Evolutionary conservation across 2,113 vertebrate genomes (phyloP).

Genomic region (Malurus cyaneus): DNA sequence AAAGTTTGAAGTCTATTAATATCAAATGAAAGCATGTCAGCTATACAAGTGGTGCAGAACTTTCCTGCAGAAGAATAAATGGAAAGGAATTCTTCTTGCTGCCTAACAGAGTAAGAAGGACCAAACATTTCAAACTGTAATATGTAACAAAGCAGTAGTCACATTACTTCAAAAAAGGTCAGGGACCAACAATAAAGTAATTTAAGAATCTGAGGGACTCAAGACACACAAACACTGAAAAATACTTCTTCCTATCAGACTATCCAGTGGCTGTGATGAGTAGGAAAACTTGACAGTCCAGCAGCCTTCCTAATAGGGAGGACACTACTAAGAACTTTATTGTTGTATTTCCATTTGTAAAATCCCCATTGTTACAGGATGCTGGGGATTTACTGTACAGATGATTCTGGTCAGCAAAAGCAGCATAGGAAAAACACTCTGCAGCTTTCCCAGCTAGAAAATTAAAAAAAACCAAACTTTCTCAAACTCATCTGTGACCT

Average conservation of each 20-base stretch:
- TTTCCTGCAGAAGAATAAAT: neutral
- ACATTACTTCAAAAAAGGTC: neutral
- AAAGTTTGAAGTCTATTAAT: neutral
- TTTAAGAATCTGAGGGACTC: neutral
- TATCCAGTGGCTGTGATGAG: neutral
- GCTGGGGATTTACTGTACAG: neutral
- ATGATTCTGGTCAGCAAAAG: neutral
- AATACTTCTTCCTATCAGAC: neutral
- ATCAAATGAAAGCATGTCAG: neutral
- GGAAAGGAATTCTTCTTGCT: neutral
- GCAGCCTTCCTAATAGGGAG: neutral
- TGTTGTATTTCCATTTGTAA: neutral
- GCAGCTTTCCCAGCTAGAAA: neutral
- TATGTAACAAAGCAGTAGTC: neutral
- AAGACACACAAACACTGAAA: neutral
- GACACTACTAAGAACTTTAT: neutral
- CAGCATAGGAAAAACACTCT: neutral
- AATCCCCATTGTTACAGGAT: neutral
- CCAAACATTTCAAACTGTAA: neutral
- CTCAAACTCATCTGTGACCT: neutral
- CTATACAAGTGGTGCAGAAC: neutral
- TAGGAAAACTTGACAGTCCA: neutral
- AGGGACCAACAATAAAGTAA: neutral
- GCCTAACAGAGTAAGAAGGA: neutral
- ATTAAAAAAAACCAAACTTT: neutral